Percentiles rank a stretch among this genome's conserved stretches.
phyloP scores from a whole-genome alignment of 2,113 vertebrate species.

The Chunga burmeisteri region DNA sequence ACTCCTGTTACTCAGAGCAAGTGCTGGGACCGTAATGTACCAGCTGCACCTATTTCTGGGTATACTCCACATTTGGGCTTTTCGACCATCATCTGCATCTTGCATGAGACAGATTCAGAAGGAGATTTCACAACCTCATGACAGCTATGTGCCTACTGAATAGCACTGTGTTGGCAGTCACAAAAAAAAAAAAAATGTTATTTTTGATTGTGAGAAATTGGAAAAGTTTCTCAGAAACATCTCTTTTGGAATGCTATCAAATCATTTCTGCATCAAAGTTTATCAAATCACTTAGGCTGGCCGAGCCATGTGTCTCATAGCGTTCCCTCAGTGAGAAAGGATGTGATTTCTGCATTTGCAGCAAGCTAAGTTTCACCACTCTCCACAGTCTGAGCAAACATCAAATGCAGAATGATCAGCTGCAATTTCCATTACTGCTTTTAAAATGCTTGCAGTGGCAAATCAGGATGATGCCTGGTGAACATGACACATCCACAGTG shows the following conservation, averaged over 20 bases:
- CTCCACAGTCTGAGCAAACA: not conserved
- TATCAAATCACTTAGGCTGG: not conserved
- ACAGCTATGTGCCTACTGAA: not conserved
- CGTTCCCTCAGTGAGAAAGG: not conserved
- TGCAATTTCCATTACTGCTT: not conserved
- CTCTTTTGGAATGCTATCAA: not conserved
- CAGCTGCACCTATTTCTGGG: not conserved
- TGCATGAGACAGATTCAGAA: not conserved
- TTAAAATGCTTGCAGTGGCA: not conserved
- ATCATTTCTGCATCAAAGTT: not conserved
- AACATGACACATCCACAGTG: fast-evolving
- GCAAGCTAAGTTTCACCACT: not conserved
- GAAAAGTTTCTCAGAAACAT: not conserved
- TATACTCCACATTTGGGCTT: not conserved
- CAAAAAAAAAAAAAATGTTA: not conserved
- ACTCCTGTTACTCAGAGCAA: not conserved
- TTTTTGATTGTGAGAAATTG: not conserved
- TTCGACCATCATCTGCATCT: not conserved
- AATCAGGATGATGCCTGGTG: not conserved
- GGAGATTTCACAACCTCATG: not conserved
- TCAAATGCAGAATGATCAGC: not conserved
- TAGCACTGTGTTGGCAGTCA: not conserved
- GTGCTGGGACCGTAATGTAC: not conserved
- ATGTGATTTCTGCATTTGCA: not conserved
- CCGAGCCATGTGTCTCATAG: not conserved